phyloP scores from a whole-genome alignment of 2,113 vertebrate genomes.

The Emydocephalus ijimae region DNA sequence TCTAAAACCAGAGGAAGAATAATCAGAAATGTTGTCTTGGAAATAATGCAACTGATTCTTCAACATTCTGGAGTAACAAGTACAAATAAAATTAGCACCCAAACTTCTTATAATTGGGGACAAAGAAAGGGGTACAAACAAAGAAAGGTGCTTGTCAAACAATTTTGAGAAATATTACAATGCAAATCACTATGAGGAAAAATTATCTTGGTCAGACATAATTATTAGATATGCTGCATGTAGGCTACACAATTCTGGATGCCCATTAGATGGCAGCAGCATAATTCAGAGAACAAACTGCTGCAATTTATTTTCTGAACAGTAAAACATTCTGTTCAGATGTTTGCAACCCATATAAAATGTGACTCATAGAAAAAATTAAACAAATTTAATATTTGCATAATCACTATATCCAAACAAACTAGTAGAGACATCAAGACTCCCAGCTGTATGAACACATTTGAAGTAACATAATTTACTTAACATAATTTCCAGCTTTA shows the following conservation, averaged over 20 bases:
- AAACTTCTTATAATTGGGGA: not conserved
- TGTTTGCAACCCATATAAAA: not conserved
- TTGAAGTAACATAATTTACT: not conserved
- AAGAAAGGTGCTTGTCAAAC: not conserved
- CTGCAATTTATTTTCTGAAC: not conserved
- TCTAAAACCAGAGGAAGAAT: not conserved
- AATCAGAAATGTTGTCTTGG: not conserved
- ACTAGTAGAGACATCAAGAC: not conserved
- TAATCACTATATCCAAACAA: not conserved
- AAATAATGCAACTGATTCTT: not conserved
- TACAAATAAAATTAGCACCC: not conserved
- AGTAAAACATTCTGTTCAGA: not conserved
- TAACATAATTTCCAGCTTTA: not conserved
- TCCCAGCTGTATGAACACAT: not conserved
- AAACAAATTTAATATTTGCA: not conserved
- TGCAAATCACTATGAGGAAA: not conserved
- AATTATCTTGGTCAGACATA: not conserved
- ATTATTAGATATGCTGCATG: not conserved
- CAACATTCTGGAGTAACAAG: not conserved
- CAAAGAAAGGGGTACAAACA: not conserved
- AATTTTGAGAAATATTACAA: not conserved
- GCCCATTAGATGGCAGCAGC: not conserved
- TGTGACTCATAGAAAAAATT: not conserved
- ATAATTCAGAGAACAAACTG: not conserved
- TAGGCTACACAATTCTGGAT: not conserved